Conservation (phyloP, 2,113 vertebrate species). For the Dasyornis broadbenti region DNA sequence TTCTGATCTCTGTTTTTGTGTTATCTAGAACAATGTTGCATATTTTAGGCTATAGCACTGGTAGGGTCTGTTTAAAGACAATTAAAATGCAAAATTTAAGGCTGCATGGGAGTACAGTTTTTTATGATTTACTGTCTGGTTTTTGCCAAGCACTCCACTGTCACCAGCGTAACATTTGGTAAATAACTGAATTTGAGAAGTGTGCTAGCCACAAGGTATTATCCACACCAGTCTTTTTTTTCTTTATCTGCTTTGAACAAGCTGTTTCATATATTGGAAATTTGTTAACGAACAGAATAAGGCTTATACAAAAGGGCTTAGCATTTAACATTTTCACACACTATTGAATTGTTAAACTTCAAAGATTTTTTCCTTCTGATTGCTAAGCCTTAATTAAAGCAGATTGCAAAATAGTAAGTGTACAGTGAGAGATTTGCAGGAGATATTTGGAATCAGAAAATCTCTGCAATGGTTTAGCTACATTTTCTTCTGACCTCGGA, state of each 20-base stretch:
- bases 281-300: not conserved
- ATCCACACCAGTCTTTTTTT: not conserved
- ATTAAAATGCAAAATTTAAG: constrained; percentile 63
- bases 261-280: not conserved
- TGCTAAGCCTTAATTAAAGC: constrained; percentile 53
- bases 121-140: constrained; percentile 33
- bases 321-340: constrained; percentile 21
- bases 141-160: constrained; percentile 27
- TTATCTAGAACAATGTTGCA: not conserved
- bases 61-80: constrained; percentile 39
- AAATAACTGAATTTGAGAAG: constrained; percentile 51
- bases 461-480: not conserved
- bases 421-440: not conserved
- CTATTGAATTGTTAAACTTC: constrained; percentile 37
- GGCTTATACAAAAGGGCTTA: constrained; percentile 7
- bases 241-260: not conserved
- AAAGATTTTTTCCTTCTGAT: constrained; percentile 35
- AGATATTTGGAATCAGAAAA: constrained; percentile 11
- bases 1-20: constrained; percentile 30
- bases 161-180: constrained; percentile 55
- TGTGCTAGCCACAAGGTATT: not conserved
- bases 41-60: constrained; percentile 28
- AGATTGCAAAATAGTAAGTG: constrained; percentile 10
- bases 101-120: constrained; percentile 31
- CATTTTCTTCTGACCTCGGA: constrained; percentile 20